phyloP scores from a whole-genome alignment of 2,888 invertebrate genomes.

The Leptinotarsa haldemani region DNA sequence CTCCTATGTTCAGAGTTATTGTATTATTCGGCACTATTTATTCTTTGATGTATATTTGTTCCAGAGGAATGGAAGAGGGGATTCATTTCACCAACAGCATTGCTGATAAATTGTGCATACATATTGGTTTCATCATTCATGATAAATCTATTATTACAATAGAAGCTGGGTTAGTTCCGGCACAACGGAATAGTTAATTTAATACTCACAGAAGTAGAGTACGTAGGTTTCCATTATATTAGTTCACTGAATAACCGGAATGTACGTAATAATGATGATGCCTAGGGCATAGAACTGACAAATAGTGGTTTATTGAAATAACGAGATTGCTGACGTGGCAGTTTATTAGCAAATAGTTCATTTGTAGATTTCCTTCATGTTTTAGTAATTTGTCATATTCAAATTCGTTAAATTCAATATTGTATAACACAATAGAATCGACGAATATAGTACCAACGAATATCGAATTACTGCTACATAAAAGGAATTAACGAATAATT shows the following conservation, averaged over 20 bases:
- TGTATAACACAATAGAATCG: no score
- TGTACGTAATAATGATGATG: background rate
- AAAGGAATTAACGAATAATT: no score
- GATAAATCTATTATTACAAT: slow-evolving; percentile 6
- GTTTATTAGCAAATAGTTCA: no score
- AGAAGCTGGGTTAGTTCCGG: slow-evolving; percentile 1
- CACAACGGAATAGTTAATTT: background rate
- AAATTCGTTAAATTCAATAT: no score
- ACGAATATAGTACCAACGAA: no score
- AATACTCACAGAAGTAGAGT: background rate
- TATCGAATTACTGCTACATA: no score
- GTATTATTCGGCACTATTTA: slow-evolving; percentile 11
- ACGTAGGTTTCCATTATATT: background rate
- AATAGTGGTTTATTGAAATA: background rate
- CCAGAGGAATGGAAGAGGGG: background rate
- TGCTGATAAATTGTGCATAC: slow-evolving; percentile 8
- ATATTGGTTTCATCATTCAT: slow-evolving; percentile 9
- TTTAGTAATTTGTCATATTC: no score
- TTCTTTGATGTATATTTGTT: background rate
- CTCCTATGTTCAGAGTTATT: background rate
- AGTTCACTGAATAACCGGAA: background rate
- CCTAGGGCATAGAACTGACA: background rate
- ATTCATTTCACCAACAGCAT: background rate
- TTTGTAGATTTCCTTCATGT: no score
- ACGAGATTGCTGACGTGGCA: background rate